These are phyloP conservation scores for Oreochromis niloticus DNA, from an alignment of 2,113 vertebrate genomes.

Conservation along the genomic window DNA sequence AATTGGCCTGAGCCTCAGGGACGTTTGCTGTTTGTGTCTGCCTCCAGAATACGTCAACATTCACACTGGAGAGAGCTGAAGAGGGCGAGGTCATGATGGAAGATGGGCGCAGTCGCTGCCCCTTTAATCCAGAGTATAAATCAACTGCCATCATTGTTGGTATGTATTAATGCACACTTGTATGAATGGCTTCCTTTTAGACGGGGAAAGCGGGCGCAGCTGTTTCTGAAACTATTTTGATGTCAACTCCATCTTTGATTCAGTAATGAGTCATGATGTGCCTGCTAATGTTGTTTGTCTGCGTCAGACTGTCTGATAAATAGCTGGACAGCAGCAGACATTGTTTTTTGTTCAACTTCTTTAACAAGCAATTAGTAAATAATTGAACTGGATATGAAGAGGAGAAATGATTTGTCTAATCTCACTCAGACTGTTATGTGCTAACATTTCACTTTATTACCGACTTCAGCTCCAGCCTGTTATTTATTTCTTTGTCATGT, in stretches of 20 bases:
- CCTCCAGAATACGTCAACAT: conserved; percentile 77
- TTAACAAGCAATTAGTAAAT: conserved; percentile 44
- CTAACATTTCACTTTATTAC: not conserved
- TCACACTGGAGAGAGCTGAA: conserved; percentile 77
- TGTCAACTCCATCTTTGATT: conserved; percentile 14
- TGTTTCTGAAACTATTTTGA: not conserved
- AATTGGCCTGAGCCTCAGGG: conserved; percentile 28
- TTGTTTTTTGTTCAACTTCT: conserved; percentile 27
- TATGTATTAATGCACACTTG: conserved; percentile 55
- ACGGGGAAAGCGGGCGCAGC: not conserved
- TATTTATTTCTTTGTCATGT: not conserved
- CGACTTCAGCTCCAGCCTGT: not conserved
- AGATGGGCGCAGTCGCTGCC: conserved; percentile 90
- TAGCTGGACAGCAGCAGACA: conserved; percentile 4
- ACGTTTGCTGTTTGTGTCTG: conserved; percentile 17
- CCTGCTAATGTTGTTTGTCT: conserved; percentile 24
- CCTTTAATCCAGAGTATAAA: conserved; percentile 92
- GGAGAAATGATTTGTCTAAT: conserved; percentile 7
- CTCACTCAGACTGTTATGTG: not conserved
- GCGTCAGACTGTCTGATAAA: conserved; percentile 10
- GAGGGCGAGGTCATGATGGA: conserved; percentile 78
- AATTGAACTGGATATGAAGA: conserved; percentile 11
- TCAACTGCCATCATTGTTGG: conserved; percentile 94
- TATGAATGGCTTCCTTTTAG: not conserved
- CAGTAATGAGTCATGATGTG: conserved; percentile 26